These are phyloP conservation scores for Lerema accius DNA, from an alignment of 1,140 invertebrate species.

Conservation along the genomic window DNA sequence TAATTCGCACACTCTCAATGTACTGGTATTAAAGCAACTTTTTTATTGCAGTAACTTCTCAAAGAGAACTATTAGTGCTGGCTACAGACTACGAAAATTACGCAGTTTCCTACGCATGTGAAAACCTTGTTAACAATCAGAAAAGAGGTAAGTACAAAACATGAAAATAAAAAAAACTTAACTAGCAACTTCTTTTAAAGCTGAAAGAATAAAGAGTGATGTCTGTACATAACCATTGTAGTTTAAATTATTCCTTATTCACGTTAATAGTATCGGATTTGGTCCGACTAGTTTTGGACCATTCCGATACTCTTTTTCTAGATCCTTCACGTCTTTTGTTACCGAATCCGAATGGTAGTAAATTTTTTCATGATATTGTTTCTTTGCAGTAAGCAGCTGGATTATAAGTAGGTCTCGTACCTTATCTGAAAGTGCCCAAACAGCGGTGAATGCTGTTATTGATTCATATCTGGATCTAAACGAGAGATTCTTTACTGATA, in stretches of 20 bases:
- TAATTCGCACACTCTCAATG: too few species aligned
- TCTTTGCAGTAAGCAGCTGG: slow-evolving; percentile 56
- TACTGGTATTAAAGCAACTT: too few species aligned
- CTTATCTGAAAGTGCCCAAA: slow-evolving; percentile 17
- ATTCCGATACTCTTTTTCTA: background rate
- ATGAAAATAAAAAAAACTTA: background rate
- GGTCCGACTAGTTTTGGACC: too few species aligned
- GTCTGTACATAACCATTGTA: too few species aligned
- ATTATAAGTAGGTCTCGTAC: slow-evolving; percentile 48
- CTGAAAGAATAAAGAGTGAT: too few species aligned
- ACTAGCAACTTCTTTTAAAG: too few species aligned
- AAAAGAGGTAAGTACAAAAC: slow-evolving; percentile 45
- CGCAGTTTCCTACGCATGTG: slow-evolving; percentile 49
- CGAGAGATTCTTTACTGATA: slow-evolving; percentile 36
- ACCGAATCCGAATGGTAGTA: too few species aligned
- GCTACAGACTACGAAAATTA: slow-evolving; percentile 52
- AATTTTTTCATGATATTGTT: too few species aligned
- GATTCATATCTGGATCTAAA: slow-evolving; percentile 49
- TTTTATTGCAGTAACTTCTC: slow-evolving; percentile 43
- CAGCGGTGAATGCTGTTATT: slow-evolving; percentile 42
- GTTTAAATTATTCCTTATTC: too few species aligned
- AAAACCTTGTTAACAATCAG: slow-evolving; percentile 38
- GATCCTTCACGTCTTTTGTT: too few species aligned
- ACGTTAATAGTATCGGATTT: too few species aligned
- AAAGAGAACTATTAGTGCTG: slow-evolving; percentile 48